Conservation (phyloP, 2,797 vertebrate genomes). For the Gambelia wislizenii region DNA sequence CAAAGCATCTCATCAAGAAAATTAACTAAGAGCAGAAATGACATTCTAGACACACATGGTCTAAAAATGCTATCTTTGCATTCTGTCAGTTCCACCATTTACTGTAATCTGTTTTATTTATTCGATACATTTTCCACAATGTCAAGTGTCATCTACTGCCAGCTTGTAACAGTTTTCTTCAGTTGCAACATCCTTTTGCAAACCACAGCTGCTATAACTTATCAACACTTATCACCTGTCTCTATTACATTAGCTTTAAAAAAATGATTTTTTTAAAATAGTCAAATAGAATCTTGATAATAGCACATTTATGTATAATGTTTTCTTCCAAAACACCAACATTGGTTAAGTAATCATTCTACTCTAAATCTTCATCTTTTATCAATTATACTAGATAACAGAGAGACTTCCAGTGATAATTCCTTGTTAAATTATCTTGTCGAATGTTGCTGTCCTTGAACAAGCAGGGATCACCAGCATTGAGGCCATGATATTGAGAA, state of each 20-base stretch:
- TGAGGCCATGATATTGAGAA: no score
- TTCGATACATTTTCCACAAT: neutral
- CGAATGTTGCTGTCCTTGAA: no score
- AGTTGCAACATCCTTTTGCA: neutral
- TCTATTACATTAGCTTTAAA: neutral
- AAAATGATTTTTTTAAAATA: neutral
- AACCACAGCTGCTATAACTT: neutral
- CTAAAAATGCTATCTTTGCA: neutral
- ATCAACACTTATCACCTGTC: neutral
- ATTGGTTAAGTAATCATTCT: neutral
- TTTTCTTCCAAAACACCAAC: neutral
- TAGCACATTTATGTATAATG: neutral
- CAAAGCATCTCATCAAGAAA: constrained; percentile 37
- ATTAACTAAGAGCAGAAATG: constrained; percentile 44
- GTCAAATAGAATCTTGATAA: neutral
- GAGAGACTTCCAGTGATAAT: neutral
- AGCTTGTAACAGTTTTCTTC: neutral
- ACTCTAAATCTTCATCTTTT: neutral
- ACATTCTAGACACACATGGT: constrained; percentile 20
- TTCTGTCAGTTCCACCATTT: neutral
- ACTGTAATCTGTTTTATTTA: no score
- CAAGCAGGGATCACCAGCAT: no score
- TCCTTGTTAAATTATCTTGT: neutral
- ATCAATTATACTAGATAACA: neutral
- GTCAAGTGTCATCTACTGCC: neutral